A percentile compares a stretch with the other conserved stretches of the same genome.
Conservation (phyloP, 2,797 vertebrate species). For the Silurus aristotelis region DNA sequence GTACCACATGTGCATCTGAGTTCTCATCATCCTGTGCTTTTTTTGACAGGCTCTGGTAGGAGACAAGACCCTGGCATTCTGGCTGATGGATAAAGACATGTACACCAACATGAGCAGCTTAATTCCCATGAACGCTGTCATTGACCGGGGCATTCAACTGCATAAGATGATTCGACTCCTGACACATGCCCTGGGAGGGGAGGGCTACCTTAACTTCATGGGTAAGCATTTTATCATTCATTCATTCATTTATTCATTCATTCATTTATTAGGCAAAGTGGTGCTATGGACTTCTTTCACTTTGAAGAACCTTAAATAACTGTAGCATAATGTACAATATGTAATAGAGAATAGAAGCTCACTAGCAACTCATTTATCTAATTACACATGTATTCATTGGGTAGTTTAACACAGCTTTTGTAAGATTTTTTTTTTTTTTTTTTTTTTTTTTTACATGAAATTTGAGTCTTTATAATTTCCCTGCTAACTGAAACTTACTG, state of each 20-base stretch:
- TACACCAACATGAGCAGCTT: constrained; percentile 92
- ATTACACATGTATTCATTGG: background rate
- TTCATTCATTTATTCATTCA: background rate
- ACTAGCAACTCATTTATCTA: background rate
- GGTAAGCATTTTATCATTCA: constrained; percentile 74
- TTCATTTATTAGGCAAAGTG: background rate
- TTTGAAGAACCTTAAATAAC: background rate
- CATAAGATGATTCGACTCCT: constrained; percentile 99
- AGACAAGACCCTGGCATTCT: constrained; percentile 95
- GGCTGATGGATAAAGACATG: constrained; percentile 99
- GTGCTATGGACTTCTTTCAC: background rate
- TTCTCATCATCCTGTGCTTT: constrained; percentile 39
- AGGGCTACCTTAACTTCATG: constrained; percentile 98
- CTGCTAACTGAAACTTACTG: background rate
- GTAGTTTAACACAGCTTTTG: constrained; percentile 5
- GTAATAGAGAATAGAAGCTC: background rate
- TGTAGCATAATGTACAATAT: background rate
- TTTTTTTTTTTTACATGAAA: background rate
- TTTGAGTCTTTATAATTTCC: background rate
- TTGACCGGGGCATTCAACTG: constrained; percentile 97
- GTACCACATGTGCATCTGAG: constrained; percentile 14
- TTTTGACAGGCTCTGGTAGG: constrained; percentile 88
- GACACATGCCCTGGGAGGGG: constrained; percentile 89
- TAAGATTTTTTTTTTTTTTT: background rate
- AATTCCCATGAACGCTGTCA: constrained; percentile 82